These are phyloP conservation scores for Metellina segmentata DNA, from an alignment of 2,888 invertebrate genomes.

Conservation along the genomic window DNA sequence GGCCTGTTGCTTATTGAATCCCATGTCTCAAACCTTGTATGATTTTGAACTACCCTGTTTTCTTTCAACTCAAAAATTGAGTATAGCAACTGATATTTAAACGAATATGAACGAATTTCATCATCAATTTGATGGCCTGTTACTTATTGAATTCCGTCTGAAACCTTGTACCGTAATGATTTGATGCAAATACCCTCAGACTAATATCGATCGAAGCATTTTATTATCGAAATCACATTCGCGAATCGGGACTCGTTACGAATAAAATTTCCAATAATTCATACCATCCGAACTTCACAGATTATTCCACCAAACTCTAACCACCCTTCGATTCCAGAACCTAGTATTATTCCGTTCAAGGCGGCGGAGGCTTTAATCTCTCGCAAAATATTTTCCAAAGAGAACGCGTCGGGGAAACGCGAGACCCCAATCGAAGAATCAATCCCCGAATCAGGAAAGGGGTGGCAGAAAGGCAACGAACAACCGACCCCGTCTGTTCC, in stretches of 20 bases:
- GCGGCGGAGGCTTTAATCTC: neutral
- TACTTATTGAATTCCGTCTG: neutral
- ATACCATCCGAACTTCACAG: no score
- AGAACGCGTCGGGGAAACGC: neutral
- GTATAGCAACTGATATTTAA: neutral
- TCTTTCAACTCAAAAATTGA: no score
- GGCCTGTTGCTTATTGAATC: no score
- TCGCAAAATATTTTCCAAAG: neutral
- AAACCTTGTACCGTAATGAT: neutral
- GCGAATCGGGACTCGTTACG: neutral
- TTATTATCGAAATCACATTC: neutral
- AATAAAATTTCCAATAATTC: slow-evolving; percentile 1
- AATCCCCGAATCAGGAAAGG: neutral
- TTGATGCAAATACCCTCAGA: neutral
- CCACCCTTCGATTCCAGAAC: neutral
- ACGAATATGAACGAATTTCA: neutral
- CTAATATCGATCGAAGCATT: neutral
- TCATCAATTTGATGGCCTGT: neutral
- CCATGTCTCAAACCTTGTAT: no score
- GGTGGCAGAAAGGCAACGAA: neutral
- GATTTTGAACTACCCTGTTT: no score
- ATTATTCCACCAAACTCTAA: no score
- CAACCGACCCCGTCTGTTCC: neutral
- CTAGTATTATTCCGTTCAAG: neutral
- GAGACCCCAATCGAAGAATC: neutral